phyloP scores from a whole-genome alignment of 2,113 vertebrate species.

The Athene noctua region DNA sequence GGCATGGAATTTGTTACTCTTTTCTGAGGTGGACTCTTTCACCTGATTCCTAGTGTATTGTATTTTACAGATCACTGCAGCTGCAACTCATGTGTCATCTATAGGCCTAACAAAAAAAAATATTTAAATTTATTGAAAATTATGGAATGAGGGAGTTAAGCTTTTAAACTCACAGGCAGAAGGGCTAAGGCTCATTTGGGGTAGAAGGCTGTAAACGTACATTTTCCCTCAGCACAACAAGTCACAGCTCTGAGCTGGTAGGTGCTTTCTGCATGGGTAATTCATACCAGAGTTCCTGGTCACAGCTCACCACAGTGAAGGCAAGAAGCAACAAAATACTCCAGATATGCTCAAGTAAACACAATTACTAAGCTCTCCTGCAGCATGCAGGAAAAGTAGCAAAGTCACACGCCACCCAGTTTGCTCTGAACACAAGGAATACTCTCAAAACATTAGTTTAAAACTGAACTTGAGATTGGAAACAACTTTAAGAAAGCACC shows the following conservation, averaged over 20 bases:
- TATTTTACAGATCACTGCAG: not conserved
- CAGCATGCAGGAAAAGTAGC: not conserved
- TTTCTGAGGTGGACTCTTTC: not conserved
- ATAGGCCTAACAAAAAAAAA: not conserved
- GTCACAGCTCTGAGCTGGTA: not conserved
- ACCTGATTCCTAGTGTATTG: fast-evolving
- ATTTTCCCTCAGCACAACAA: not conserved
- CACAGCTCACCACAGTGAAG: not conserved
- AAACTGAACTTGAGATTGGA: not conserved
- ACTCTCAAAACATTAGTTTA: not conserved
- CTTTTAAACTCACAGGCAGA: not conserved
- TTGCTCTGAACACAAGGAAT: not conserved
- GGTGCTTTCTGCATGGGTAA: not conserved
- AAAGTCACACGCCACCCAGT: not conserved
- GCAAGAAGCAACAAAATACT: not conserved
- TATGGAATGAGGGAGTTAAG: not conserved
- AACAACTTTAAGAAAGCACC: not conserved
- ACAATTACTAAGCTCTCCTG: not conserved
- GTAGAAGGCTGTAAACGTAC: not conserved
- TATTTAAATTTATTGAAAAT: not conserved
- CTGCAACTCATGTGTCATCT: not conserved
- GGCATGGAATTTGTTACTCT: not conserved
- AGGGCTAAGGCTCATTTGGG: not conserved
- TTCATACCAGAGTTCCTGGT: fast-evolving
- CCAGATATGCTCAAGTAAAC: not conserved